A percentile compares a stretch with the other conserved stretches of the same genome.
These are phyloP conservation scores for Drosophila multiciliata DNA, from an alignment of 2,888 invertebrate genomes.

Conservation along the genomic window DNA sequence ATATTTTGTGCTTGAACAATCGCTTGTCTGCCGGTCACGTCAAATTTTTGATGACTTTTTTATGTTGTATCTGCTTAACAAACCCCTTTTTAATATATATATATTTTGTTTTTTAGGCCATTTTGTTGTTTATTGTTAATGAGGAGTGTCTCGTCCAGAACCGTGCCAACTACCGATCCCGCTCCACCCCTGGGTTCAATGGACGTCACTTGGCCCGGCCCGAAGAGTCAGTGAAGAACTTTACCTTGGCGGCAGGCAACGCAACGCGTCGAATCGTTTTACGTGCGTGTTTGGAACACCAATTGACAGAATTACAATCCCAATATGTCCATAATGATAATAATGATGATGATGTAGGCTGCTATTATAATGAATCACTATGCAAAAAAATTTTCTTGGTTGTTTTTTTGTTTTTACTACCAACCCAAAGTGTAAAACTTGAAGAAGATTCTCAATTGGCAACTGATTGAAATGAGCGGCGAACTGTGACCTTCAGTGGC, in stretches of 20 bases:
- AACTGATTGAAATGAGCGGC: constrained; percentile 22
- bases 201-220: constrained; percentile 51
- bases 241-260: constrained; percentile 27
- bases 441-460: constrained; percentile 42
- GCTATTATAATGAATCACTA: constrained; percentile 67
- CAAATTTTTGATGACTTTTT: constrained; percentile 40
- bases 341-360: constrained; percentile 62
- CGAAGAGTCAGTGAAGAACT: constrained; percentile 36
- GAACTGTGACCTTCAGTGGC: constrained; percentile 46
- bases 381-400: constrained; percentile 37
- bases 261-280: background rate
- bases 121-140: constrained; percentile 30
- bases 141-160: constrained; percentile 58
- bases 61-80: constrained; percentile 9
- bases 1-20: background rate
- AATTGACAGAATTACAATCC: constrained; percentile 30
- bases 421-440: constrained; percentile 31
- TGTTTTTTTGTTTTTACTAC: constrained; percentile 22
- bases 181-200: constrained; percentile 55
- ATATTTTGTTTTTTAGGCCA: constrained; percentile 2
- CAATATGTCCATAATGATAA: constrained; percentile 18
- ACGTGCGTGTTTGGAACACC: constrained; percentile 43
- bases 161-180: constrained; percentile 3
- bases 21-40: background rate
- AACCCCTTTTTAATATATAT: constrained; percentile 14